Base-by-base conservation (phyloP, 1,140 invertebrate species). In the Myzus persicae region DNA sequence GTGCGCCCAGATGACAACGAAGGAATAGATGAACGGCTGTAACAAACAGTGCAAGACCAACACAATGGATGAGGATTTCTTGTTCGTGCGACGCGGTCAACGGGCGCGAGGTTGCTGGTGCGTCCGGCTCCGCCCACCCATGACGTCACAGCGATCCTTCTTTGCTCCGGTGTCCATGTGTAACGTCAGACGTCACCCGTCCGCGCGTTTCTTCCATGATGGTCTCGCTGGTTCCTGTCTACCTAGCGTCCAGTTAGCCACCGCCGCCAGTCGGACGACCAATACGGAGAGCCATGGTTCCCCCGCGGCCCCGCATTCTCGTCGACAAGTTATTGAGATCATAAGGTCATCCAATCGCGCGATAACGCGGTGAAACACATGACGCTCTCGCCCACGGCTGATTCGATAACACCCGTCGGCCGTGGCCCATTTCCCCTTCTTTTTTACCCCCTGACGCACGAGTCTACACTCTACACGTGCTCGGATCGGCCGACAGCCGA, bases 311-410 rank as follows among this genome's bases (percentile, higher is more conserved):
- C 38, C 14, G 11, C 4, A 24, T 26, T 31, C 4, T 1, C 40
- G 4, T 42, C 38, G 24, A 22, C 31, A 42, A 31, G 42, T 90
- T 59, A 92, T 46, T 91, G 9, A 14, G 76, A 92, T 36, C 44
- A 92, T 40, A 92, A 92, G 91, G 91, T 92, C 91, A 92, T 36
- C 44, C n/a, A 51, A 92, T 92, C 91, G 1, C 18, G 59, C n/a
- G 36, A 20, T 44, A 46, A 46, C 85, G 31, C 44, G 1, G 20
- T 31, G 11, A 76, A 67, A 40, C 89, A 90, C 14, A 76, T 76
- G 90, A 59, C 31, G 59, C 36, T 0, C 20, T 1, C 38, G 26
- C 2, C 6, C 1, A 1, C 51, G 31, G 36, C 44, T 51, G 85
- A 51, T 89, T 48, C 22, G 46, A 89, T 51, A 89, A 51, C n/a